Evolutionary conservation across 1,140 invertebrate species (phyloP), one percentile per base, ranked within the genome.

Genomic region (Oppia nitens): DNA sequence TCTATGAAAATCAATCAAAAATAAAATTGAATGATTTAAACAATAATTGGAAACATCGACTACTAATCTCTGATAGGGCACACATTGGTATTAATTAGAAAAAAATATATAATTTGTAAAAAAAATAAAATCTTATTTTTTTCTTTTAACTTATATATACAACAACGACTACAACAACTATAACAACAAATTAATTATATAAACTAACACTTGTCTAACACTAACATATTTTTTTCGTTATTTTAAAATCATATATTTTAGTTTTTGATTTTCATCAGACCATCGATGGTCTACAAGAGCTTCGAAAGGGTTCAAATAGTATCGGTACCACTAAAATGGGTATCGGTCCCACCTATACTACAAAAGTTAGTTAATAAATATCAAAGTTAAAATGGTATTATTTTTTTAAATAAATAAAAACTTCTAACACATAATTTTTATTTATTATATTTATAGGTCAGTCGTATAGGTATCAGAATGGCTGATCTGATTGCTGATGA

Each of bases 271-370:
- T 81, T 48, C 77, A 79, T 63, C 71, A 82, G 68, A 81, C 84
- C 75, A 92, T 94, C 3, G 95, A 98, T 76, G 92, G 92, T 3
- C 74, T 94, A 26, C 90, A 96, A 73, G 95, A 99, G 73, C 76
- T 80, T 3, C 86, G 91, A 66, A 69, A 79, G 60, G 76, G 75
- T 12, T 71, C 72, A 60, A 72, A 75, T 60, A 68, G 68, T 1
- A 75, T 99, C 55, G 96, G 96, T 21, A 99, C 96, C 12, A 99
- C 96, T 0, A 98, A 98, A 69, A 96, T 96, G 72, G 96, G 96
- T 21, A 94, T 94, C 67, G 89, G 94, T 12, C 94, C 94, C 63
- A 84, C 91, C 0, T 98, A 98, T 73, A 90, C 94, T 0, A 91
- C 87, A 21, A 99, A 98, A 75, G 73, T 73, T 65, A 58, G 52